Evolutionary conservation across 2,888 invertebrate species (phyloP), one percentile per base, ranked within the genome.

Genomic region (Heliconius charithonia): DNA sequence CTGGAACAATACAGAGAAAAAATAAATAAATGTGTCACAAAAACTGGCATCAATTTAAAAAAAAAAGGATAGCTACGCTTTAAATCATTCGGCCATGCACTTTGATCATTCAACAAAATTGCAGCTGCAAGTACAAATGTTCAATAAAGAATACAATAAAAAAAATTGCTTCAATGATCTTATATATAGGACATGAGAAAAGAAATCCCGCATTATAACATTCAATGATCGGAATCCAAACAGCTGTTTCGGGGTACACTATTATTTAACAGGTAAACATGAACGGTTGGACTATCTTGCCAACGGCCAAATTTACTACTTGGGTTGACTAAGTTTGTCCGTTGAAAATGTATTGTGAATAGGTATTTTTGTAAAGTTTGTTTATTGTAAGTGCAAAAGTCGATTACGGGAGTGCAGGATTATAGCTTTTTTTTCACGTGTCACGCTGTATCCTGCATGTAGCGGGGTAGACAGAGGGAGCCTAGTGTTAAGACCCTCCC

Each of bases 201-300:
- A 84, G 85, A 84, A 86, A 87, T 89, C 88, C 86, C 87, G 86
- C 85, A 83, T 83, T 84, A 85, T 84, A 84, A 84, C 84, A 83
- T 86, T 88, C 89, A 88, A 90, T 86, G 84, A 84, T 83, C 84
- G 84, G 84, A 84, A 86, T 87, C 85, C 82, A 83, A 91, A 91
- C 93, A 93, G 93, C 89, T 94, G 93, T 90, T 89, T 77, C 84
- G 78, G 73, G 82, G 84, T 85, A 85, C 89, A 89, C 91, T 92
- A 91, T 91, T 90, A 89, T 72, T 59, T 83, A 82, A 84, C 92
- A 92, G 92, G 91, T 92, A 92, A 88, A 90, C 37, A 69, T 86
- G 82, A 87, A 86, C 87, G 88, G 89, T 87, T 82, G 81, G 84
- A 85, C 45, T 77, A 77, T 71, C 79, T 78, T 79, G 79, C 69